Evolutionary conservation across 2,113 vertebrate species (phyloP).

Genomic region (Vireo altiloquus): DNA sequence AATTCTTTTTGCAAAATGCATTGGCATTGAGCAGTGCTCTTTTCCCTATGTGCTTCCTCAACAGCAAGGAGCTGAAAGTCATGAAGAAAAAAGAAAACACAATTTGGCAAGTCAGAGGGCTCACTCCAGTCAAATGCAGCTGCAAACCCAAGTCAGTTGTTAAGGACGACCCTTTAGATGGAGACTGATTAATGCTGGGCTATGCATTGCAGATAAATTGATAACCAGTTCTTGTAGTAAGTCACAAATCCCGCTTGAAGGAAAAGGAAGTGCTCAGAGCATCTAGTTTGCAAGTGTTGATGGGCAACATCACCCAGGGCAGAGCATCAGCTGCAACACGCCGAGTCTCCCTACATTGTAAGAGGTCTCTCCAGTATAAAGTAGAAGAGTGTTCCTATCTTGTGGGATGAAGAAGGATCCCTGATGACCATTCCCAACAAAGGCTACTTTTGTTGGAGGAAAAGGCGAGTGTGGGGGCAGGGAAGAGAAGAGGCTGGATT

Average conservation of each 20-base stretch:
- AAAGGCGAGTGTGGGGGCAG: slow-evolving; percentile 21
- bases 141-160: background rate
- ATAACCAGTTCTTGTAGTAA: background rate
- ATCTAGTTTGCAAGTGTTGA: slow-evolving; percentile 1
- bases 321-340: background rate
- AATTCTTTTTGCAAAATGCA: slow-evolving; percentile 1
- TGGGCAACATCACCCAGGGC: background rate
- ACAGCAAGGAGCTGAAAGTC: background rate
- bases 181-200: background rate
- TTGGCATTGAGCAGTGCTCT: background rate
- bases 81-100: background rate
- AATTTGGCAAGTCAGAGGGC: background rate
- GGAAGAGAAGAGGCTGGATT: slow-evolving; percentile 51
- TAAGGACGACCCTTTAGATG: background rate
- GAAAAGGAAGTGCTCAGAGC: background rate
- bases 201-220: background rate
- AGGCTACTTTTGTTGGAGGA: slow-evolving; percentile 73
- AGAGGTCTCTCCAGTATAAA: slow-evolving; percentile 13
- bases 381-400: slow-evolving; percentile 4
- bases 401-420: slow-evolving; percentile 24
- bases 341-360: background rate
- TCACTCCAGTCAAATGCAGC: background rate
- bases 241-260: background rate
- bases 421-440: slow-evolving; percentile 54
- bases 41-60: background rate